A percentile compares a stretch with the other conserved stretches of the same genome.
These are phyloP conservation scores for Tapirus terrestris DNA, from an alignment of 2,113 vertebrate species.

Conservation along the genomic window DNA sequence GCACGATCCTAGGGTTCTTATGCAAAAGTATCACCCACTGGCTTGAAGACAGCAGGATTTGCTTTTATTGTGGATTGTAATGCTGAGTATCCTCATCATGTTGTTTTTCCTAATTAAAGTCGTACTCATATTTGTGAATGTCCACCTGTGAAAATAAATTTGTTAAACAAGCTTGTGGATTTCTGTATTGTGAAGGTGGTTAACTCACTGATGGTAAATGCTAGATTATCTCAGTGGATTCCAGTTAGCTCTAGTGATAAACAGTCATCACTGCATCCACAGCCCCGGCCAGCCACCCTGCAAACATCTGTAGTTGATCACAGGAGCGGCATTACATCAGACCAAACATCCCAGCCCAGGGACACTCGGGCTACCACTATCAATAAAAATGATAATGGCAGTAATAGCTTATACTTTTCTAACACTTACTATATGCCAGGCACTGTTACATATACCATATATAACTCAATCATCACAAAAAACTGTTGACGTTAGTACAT, in stretches of 20 bases:
- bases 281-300: not conserved
- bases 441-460: not conserved
- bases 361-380: not conserved
- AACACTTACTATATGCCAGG: not conserved
- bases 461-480: not conserved
- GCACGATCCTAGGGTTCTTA: conserved; percentile 61
- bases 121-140: conserved; percentile 35
- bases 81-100: conserved; percentile 57
- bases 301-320: not conserved
- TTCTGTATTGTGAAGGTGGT: not conserved
- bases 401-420: not conserved
- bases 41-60: conserved; percentile 60
- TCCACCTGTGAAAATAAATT: conserved; percentile 44
- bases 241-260: not conserved
- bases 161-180: conserved; percentile 17
- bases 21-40: conserved; percentile 70
- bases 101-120: conserved; percentile 65
- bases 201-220: not conserved
- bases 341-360: not conserved
- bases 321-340: not conserved
- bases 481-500: not conserved
- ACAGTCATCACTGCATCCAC: not conserved
- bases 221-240: not conserved
- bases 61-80: conserved; percentile 70
- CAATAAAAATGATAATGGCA: not conserved